Evolutionary conservation across 2,113 vertebrate species (phyloP).

Genomic region (Coracopsis vasa): DNA sequence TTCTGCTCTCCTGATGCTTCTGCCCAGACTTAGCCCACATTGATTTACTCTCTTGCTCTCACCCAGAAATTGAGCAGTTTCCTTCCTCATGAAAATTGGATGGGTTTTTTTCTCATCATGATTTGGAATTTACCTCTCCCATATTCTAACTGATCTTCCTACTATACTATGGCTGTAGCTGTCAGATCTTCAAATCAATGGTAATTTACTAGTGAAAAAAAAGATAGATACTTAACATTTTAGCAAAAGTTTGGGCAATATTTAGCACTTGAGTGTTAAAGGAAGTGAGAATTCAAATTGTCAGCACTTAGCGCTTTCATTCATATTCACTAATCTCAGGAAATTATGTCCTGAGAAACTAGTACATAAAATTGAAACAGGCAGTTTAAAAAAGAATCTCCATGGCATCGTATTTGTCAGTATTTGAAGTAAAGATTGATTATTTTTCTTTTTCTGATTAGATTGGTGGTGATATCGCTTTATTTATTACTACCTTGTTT

Average conservation of each 20-base stretch:
- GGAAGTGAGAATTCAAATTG: constrained; percentile 74
- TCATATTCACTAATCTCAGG: constrained; percentile 71
- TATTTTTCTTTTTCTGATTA: constrained; percentile 9
- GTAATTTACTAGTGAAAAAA: constrained; percentile 60
- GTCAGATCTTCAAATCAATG: constrained; percentile 60
- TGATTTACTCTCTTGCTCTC: not conserved
- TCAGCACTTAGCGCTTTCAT: constrained; percentile 73
- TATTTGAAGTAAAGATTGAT: constrained; percentile 1
- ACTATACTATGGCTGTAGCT: constrained; percentile 43
- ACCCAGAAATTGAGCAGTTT: not conserved
- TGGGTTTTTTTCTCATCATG: not conserved
- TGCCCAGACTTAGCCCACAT: not conserved
- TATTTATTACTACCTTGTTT: constrained; percentile 13
- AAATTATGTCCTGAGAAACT: constrained; percentile 72
- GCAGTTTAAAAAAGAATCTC: constrained; percentile 46
- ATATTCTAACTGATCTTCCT: not conserved
- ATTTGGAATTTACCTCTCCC: constrained; percentile 25
- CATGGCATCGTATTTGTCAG: constrained; percentile 22
- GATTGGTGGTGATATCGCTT: not conserved
- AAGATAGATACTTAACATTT: constrained; percentile 68
- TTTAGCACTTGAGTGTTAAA: constrained; percentile 73
- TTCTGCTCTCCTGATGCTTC: not conserved
- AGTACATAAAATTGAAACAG: constrained; percentile 58
- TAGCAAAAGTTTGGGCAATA: constrained; percentile 73
- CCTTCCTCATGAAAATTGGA: not conserved